These are phyloP conservation scores for Himantopus leucocephalus DNA, from an alignment of 2,113 vertebrate species.

Conservation along the genomic window DNA sequence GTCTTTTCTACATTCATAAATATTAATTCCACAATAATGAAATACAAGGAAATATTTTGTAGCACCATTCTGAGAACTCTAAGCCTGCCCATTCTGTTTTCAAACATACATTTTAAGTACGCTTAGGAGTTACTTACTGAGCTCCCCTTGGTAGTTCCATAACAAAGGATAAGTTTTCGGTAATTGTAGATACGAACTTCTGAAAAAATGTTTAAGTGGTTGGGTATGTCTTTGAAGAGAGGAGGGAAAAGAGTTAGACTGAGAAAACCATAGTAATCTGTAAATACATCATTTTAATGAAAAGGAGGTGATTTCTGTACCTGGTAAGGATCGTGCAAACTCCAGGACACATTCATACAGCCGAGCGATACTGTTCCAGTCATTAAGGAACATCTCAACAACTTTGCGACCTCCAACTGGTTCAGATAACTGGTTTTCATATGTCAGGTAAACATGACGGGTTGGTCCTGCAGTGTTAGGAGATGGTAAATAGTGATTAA, in stretches of 20 bases:
- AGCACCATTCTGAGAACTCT: not conserved
- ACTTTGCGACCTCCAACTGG: conserved; percentile 96
- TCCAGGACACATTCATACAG: conserved; percentile 96
- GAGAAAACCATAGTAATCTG: not conserved
- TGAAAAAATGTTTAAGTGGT: conserved; percentile 90
- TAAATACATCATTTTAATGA: not conserved
- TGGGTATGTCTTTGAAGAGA: conserved; percentile 86
- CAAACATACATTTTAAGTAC: not conserved
- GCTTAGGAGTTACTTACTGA: conserved; percentile 79
- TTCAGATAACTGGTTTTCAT: conserved; percentile 95
- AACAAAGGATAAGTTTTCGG: conserved; percentile 95
- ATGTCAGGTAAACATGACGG: conserved; percentile 93
- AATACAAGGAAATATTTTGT: not conserved
- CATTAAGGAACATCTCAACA: conserved; percentile 98
- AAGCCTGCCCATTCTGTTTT: not conserved
- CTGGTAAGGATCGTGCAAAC: conserved; percentile 89
- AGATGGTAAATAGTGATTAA: not conserved
- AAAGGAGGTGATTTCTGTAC: conserved; percentile 62
- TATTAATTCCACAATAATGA: not conserved
- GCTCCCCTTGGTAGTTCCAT: conserved; percentile 95
- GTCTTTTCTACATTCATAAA: not conserved
- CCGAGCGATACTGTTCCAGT: conserved; percentile 94
- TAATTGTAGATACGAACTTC: conserved; percentile 98
- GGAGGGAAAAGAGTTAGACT: not conserved
- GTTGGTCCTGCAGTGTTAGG: conserved; percentile 81